A percentile compares a stretch with the other conserved stretches of the same genome.
phyloP scores from a whole-genome alignment of 2,113 vertebrate species.

The Mastomys coucha region DNA sequence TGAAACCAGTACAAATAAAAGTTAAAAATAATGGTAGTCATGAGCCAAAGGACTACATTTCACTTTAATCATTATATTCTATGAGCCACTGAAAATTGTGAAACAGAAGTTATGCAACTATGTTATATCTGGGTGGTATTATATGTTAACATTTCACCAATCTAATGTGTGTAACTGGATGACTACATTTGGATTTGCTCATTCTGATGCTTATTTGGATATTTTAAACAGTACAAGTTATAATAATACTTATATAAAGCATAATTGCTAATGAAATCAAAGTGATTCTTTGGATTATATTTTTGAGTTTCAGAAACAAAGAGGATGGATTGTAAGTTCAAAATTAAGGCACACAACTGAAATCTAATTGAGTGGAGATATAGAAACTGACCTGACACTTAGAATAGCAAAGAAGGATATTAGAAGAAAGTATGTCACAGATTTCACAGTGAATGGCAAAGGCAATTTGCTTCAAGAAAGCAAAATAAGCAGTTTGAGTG shows the following conservation, averaged over 20 bases:
- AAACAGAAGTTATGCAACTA: neutral
- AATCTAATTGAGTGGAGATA: conserved; percentile 21
- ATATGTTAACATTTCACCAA: conserved; percentile 4
- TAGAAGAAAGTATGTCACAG: conserved; percentile 18
- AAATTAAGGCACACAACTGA: conserved; percentile 13
- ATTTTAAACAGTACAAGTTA: neutral
- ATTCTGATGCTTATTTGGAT: conserved; percentile 33
- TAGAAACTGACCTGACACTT: neutral
- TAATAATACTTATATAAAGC: conserved; percentile 11
- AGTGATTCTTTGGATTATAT: conserved; percentile 26
- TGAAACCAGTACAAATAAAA: conserved; percentile 27
- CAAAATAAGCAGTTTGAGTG: conserved; percentile 27
- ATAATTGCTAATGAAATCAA: conserved; percentile 50
- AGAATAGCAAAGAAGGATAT: conserved; percentile 44
- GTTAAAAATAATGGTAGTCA: conserved; percentile 20
- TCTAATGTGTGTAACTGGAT: neutral
- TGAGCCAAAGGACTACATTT: conserved; percentile 49
- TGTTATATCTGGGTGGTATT: conserved; percentile 9
- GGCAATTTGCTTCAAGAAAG: neutral
- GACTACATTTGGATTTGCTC: neutral
- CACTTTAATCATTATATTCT: neutral
- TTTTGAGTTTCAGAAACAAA: conserved; percentile 31
- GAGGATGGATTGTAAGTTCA: neutral
- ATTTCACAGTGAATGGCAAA: conserved; percentile 7
- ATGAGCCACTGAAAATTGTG: neutral